phyloP scores from a whole-genome alignment of 2,888 invertebrate genomes.

The Agrotis exclamationis region DNA sequence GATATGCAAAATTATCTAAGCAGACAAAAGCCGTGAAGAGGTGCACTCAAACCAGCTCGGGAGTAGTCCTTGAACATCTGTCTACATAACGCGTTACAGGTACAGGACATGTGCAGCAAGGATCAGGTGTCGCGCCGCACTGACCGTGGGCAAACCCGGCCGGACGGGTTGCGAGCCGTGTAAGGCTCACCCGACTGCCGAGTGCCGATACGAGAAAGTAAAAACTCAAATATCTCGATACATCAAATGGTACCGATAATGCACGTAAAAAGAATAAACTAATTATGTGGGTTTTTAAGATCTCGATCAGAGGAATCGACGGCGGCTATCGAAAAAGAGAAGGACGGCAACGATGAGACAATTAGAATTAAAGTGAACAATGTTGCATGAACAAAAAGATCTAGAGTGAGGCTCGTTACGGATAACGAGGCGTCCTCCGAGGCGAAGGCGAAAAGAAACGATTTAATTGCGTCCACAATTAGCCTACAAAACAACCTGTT shows the following conservation, averaged over 20 bases:
- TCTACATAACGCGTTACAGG: conserved; percentile 73
- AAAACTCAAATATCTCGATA: conserved; percentile 74
- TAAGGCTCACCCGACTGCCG: conserved; percentile 65
- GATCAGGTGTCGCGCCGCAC: conserved; percentile 89
- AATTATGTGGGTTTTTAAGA: conserved; percentile 65
- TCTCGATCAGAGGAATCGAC: conserved; percentile 57
- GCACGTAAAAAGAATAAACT: conserved; percentile 60
- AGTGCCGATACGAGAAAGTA: conserved; percentile 76
- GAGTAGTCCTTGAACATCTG: conserved; percentile 80
- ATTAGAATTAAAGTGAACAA: conserved; percentile 76
- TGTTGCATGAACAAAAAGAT: conserved; percentile 76
- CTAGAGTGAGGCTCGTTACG: conserved; percentile 75
- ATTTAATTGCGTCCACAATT: conserved; percentile 85
- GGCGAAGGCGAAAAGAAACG: conserved; percentile 80
- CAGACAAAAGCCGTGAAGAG: conserved; percentile 48
- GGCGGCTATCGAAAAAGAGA: conserved; percentile 53
- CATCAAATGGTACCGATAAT: conserved; percentile 70
- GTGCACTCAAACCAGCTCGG: conserved; percentile 67
- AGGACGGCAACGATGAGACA: conserved; percentile 66
- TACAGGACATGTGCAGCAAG: conserved; percentile 81
- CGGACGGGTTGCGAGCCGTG: conserved; percentile 82
- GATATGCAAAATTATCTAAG: conserved; percentile 48
- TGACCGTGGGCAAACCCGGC: conserved; percentile 85
- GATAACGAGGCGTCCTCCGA: conserved; percentile 76
- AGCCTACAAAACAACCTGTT: conserved; percentile 86